Conservation (phyloP, 1,140 invertebrate genomes). For the Phenacoccus solenopsis region DNA sequence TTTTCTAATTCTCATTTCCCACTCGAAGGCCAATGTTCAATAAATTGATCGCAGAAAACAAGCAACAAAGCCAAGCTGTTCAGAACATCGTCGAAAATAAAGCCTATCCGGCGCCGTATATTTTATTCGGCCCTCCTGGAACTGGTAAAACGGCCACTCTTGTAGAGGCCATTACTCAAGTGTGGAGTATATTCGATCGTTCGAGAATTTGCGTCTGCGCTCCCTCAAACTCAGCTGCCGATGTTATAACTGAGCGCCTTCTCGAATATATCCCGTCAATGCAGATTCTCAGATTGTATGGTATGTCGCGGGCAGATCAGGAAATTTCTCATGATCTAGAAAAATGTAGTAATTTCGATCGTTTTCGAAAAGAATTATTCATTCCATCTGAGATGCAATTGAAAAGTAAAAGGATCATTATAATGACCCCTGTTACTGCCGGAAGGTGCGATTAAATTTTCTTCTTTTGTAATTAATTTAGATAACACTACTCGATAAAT, state of each 20-base stretch:
- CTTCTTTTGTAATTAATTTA: too few relatives aligned
- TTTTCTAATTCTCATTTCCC: too few relatives aligned
- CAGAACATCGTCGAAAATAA: not conserved
- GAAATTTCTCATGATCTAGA: conserved; percentile 3
- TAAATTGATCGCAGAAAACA: not conserved
- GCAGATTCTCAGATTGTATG: conserved; percentile 23
- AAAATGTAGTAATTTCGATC: conserved; percentile 18
- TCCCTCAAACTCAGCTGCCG: conserved; percentile 45
- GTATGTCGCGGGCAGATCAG: conserved; percentile 6
- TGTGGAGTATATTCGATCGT: not conserved
- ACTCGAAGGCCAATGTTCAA: not conserved
- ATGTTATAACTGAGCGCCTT: conserved; percentile 34
- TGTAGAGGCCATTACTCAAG: conserved; percentile 76
- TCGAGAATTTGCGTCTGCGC: conserved; percentile 37
- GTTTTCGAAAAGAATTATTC: not conserved
- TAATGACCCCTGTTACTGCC: not conserved
- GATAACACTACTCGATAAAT: too few relatives aligned
- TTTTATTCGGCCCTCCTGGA: conserved; percentile 87
- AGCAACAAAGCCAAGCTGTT: not conserved
- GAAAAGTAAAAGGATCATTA: not conserved
- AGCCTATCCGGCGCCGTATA: conserved; percentile 57
- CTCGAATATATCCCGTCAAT: conserved; percentile 17
- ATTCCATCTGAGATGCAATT: not conserved
- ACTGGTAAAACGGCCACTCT: conserved; percentile 91
- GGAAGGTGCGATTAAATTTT: conserved; percentile 1